These are phyloP conservation scores for Lamprologus tigripictilis DNA, from an alignment of 2,113 vertebrate species.

Conservation along the genomic window DNA sequence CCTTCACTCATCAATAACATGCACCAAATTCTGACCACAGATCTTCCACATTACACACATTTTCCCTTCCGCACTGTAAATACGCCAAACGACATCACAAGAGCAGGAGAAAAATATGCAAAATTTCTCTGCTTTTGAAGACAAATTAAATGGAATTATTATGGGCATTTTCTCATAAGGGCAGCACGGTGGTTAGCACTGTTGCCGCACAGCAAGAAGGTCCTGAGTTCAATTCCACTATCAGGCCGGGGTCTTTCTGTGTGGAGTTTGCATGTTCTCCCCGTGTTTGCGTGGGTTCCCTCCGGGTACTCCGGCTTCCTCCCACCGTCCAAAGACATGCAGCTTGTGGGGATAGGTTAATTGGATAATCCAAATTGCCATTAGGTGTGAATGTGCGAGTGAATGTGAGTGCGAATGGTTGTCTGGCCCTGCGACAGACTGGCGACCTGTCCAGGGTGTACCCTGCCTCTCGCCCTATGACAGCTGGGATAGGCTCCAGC, in stretches of 20 bases:
- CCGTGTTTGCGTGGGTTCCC: accelerated
- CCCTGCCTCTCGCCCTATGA: no score
- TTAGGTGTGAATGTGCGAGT: no score
- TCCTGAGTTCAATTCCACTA: accelerated
- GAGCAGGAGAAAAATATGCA: background rate
- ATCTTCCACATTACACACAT: background rate
- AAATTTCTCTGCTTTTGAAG: background rate
- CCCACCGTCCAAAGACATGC: accelerated
- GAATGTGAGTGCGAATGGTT: no score
- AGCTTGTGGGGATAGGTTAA: no score
- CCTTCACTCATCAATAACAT: background rate
- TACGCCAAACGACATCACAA: background rate
- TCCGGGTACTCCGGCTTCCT: no score
- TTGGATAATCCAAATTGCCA: accelerated
- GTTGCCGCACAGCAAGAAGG: no score
- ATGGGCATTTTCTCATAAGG: background rate
- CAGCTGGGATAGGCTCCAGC: no score
- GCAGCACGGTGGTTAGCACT: no score
- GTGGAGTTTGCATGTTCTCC: no score
- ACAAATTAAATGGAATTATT: background rate
- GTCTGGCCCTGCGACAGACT: no score
- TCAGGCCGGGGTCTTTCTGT: no score
- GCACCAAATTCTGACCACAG: background rate
- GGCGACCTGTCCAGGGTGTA: no score
- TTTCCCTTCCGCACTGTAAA: accelerated